Conservation (phyloP, 2,888 invertebrate species). For the Lissocephala sabroskyi region DNA sequence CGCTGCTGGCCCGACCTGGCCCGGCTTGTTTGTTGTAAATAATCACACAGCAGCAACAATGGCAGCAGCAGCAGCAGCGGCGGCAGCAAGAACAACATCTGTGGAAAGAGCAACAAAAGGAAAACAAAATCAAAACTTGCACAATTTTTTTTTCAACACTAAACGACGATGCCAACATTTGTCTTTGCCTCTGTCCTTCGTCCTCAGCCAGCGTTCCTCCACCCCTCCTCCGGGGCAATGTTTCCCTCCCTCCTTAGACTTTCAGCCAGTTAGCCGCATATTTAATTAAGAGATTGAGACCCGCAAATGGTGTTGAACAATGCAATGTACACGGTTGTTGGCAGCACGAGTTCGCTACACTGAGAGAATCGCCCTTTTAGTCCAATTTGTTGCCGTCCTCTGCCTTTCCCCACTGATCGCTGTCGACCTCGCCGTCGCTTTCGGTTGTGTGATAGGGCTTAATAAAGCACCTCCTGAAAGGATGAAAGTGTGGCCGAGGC, state of each 20-base stretch:
- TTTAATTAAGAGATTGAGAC: conserved; percentile 69
- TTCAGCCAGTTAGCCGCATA: conserved; percentile 49
- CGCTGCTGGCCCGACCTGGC: too few species aligned
- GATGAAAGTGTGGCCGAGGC: background rate
- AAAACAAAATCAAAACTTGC: conserved; percentile 48
- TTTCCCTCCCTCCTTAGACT: background rate
- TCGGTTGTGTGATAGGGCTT: background rate
- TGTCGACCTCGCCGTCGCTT: too few species aligned
- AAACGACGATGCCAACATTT: conserved; percentile 36
- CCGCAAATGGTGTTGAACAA: conserved; percentile 58
- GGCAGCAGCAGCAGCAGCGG: conserved; percentile 20
- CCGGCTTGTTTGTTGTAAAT: too few species aligned
- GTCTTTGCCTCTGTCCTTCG: conserved; percentile 13
- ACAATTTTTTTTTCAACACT: conserved; percentile 67
- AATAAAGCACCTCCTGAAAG: background rate
- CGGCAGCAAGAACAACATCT: conserved; percentile 17
- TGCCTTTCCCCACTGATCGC: too few species aligned
- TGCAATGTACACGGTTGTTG: conserved; percentile 46
- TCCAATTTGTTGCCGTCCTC: too few species aligned
- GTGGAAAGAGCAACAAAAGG: conserved; percentile 17
- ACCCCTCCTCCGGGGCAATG: too few species aligned
- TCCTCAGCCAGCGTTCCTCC: conserved; percentile 9
- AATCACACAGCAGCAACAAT: conserved; percentile 17
- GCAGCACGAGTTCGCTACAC: conserved; percentile 52
- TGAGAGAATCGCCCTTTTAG: conserved; percentile 21